Percentiles rank a stretch among this genome's conserved stretches.
Evolutionary conservation across 2,797 vertebrate genomes (phyloP).

Genomic region (Chaetodon trifasciatus): DNA sequence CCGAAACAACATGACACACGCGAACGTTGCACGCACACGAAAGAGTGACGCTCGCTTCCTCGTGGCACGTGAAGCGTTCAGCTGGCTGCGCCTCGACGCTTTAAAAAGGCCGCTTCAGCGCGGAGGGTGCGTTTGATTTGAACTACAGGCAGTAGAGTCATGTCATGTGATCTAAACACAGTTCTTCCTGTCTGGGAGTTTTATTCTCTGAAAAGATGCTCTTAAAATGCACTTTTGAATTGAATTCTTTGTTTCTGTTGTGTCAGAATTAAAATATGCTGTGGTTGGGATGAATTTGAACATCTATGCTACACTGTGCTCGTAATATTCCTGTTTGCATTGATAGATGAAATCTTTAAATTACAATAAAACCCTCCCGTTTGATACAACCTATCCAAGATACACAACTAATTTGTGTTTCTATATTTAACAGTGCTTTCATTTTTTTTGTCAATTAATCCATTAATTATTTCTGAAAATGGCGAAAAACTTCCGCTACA

Average conservation of each 20-base stretch:
- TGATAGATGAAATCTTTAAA: neutral
- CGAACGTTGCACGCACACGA: too few relatives aligned
- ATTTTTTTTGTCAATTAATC: too few relatives aligned
- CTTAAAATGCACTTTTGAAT: too few relatives aligned
- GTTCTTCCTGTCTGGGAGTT: too few relatives aligned
- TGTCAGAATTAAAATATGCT: too few relatives aligned
- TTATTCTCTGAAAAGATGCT: neutral
- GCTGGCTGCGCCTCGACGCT: neutral
- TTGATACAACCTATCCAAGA: neutral
- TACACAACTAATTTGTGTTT: neutral
- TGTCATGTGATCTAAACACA: neutral
- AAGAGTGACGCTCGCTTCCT: neutral
- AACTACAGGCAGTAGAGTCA: accelerated
- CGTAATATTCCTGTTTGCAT: neutral
- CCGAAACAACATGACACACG: too few relatives aligned
- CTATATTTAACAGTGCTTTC: neutral
- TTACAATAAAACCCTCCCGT: neutral
- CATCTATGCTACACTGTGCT: neutral
- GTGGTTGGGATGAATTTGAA: neutral
- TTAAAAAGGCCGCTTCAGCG: neutral
- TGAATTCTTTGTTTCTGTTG: too few relatives aligned
- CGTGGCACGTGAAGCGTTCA: too few relatives aligned
- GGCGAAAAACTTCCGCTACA: too few relatives aligned
- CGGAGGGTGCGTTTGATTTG: neutral
- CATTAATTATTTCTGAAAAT: too few relatives aligned